A percentile compares a stretch with the other conserved stretches of the same genome.
phyloP scores from a whole-genome alignment of 2,888 invertebrate species.

The Himalopsyche japonica region DNA sequence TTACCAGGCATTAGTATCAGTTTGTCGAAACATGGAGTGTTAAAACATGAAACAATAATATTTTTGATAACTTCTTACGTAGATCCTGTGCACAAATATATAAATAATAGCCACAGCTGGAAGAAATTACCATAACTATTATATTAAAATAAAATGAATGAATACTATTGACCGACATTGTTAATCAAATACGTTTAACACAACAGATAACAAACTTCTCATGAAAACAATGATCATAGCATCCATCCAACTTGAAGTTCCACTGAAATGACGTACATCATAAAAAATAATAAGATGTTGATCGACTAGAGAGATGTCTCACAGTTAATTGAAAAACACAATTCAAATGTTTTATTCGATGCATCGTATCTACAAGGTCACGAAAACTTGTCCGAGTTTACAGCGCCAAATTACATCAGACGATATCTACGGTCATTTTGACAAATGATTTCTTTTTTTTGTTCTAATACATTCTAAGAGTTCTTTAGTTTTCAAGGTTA shows the following conservation, averaged over 20 bases:
- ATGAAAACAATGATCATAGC: background rate
- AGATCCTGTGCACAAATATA: background rate
- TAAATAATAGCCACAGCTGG: background rate
- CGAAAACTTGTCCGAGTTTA: background rate
- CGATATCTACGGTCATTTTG: background rate
- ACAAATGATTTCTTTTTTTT: no score
- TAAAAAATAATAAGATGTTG: background rate
- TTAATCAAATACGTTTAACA: background rate
- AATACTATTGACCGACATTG: background rate
- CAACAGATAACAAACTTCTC: background rate
- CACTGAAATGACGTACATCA: background rate
- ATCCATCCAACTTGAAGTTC: background rate
- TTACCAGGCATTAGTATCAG: background rate
- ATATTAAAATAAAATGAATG: background rate
- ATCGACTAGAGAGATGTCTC: background rate
- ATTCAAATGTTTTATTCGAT: no score
- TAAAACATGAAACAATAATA: background rate
- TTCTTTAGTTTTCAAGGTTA: conserved; percentile 20
- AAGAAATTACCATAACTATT: background rate
- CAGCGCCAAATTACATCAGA: background rate
- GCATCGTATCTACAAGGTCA: no score
- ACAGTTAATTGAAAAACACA: background rate
- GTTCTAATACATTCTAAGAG: conserved; percentile 4
- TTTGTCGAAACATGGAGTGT: background rate
- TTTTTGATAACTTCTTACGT: background rate